Percentiles rank a stretch among this genome's conserved stretches.
Conservation (phyloP, 2,113 vertebrate species). For the Hippocampus abdominalis region DNA sequence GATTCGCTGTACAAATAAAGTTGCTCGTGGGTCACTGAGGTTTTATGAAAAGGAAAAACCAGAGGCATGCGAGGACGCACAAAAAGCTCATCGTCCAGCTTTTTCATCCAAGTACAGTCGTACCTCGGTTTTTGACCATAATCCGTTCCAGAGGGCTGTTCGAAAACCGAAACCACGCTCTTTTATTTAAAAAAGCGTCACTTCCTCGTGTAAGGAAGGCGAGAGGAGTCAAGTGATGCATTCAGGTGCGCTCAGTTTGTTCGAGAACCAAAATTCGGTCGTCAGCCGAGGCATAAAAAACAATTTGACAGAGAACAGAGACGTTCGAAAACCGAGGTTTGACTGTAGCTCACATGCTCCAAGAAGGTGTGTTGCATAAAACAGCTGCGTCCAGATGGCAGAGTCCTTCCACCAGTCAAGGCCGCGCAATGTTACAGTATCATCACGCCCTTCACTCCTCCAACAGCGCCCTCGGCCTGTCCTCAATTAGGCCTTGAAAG, state of each 20-base stretch:
- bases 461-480: constrained; percentile 15
- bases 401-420: neutral
- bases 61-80: too few relatives aligned
- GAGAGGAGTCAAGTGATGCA: too few relatives aligned
- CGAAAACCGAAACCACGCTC: too few relatives aligned
- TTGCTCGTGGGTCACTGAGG: neutral
- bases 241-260: too few relatives aligned
- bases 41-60: neutral
- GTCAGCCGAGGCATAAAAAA: too few relatives aligned
- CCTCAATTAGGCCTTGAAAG: constrained; percentile 22
- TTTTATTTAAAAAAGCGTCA: too few relatives aligned
- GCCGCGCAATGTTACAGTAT: constrained; percentile 4
- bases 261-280: too few relatives aligned
- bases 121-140: too few relatives aligned
- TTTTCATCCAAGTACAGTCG: constrained; percentile 19
- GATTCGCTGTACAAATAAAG: neutral
- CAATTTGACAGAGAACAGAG: too few relatives aligned
- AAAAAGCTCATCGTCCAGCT: constrained; percentile 15
- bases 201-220: too few relatives aligned
- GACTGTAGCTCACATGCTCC: constrained; percentile 12
- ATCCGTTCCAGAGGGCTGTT: too few relatives aligned
- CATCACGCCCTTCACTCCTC: constrained; percentile 6
- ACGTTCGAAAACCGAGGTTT: too few relatives aligned
- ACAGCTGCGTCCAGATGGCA: constrained; percentile 44
- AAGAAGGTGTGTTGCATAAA: constrained; percentile 9